These are phyloP conservation scores for Heliconius erato DNA, from an alignment of 2,888 invertebrate genomes.

Conservation along the genomic window DNA sequence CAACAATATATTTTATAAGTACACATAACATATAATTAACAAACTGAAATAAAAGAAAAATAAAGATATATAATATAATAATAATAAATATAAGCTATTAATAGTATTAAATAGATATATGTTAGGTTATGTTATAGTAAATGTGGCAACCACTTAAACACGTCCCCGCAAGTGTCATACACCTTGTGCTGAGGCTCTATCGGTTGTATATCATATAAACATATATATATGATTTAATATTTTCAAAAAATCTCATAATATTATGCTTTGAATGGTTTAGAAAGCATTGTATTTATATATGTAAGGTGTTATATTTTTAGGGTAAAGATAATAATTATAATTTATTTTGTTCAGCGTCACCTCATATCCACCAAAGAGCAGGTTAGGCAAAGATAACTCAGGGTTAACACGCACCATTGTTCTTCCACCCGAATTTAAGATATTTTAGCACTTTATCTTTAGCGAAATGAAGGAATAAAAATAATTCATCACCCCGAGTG, in stretches of 20 bases:
- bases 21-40: background rate
- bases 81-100: background rate
- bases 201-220: slow-evolving; percentile 36
- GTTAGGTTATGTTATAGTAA: slow-evolving; percentile 50
- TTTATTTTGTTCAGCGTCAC: no score
- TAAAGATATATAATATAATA: background rate
- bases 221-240: slow-evolving; percentile 32
- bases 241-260: background rate
- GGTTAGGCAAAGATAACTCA: no score
- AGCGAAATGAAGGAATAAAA: no score
- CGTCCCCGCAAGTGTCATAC: slow-evolving; percentile 70
- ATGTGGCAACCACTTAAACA: slow-evolving; percentile 70
- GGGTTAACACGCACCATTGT: no score
- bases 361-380: no score
- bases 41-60: background rate
- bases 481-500: no score
- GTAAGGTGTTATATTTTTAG: background rate
- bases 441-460: no score
- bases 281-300: background rate
- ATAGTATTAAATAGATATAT: background rate
- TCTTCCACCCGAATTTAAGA: no score
- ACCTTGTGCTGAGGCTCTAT: slow-evolving; percentile 58
- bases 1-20: background rate
- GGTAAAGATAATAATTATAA: background rate
- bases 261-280: background rate